These are phyloP conservation scores for Procambarus virginalis DNA, from an alignment of 1,140 invertebrate genomes.

Conservation along the genomic window DNA sequence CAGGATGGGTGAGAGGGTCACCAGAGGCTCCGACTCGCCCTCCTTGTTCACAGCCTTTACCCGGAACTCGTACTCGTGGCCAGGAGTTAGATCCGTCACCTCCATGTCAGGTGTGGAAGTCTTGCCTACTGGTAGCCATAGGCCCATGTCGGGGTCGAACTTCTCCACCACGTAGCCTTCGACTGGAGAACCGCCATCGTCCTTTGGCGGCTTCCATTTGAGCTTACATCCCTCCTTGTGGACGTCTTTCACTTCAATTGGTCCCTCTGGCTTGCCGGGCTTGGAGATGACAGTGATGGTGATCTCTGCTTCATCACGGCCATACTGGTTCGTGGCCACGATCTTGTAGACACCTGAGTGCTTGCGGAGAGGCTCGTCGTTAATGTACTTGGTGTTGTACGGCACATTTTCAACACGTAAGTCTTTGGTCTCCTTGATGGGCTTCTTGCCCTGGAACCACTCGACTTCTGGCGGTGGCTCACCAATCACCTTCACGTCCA, in stretches of 20 bases:
- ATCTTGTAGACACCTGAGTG: slow-evolving; percentile 94
- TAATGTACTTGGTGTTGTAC: slow-evolving; percentile 93
- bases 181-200: slow-evolving; percentile 97
- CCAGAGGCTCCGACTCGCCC: slow-evolving; percentile 96
- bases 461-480: slow-evolving; percentile 88
- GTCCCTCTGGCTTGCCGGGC: slow-evolving; percentile 94
- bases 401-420: slow-evolving; percentile 83
- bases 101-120: slow-evolving; percentile 88
- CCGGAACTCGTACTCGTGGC: slow-evolving; percentile 98
- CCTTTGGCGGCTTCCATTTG: slow-evolving; percentile 98
- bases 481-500: slow-evolving; percentile 88
- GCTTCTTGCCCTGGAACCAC: slow-evolving; percentile 82
- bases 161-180: slow-evolving; percentile 97
- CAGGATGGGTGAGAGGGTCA: slow-evolving; percentile 91
- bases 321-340: slow-evolving; percentile 92
- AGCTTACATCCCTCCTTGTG: slow-evolving; percentile 95
- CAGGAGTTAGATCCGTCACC: slow-evolving; percentile 90
- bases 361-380: slow-evolving; percentile 87
- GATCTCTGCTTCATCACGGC: slow-evolving; percentile 93
- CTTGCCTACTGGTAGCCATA: slow-evolving; percentile 92
- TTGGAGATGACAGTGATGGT: slow-evolving; percentile 89
- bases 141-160: slow-evolving; percentile 90
- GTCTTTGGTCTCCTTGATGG: slow-evolving; percentile 77
- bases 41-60: slow-evolving; percentile 98
- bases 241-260: slow-evolving; percentile 94